Evolutionary conservation across 2,888 invertebrate genomes (phyloP).

Genomic region (Periphyllus acericola): DNA sequence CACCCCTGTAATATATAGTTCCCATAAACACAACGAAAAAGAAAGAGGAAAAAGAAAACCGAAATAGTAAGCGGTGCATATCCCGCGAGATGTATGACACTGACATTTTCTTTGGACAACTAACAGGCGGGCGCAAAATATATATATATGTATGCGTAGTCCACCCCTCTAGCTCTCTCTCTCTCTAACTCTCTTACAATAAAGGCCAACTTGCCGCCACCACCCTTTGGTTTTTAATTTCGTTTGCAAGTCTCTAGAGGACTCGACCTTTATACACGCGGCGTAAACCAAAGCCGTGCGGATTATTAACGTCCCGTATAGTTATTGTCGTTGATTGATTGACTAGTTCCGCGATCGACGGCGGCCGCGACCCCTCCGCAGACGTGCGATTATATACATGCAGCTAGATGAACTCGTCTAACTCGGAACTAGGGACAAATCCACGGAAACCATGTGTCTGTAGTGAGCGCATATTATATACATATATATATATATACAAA

Average conservation of each 20-base stretch:
- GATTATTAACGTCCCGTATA: conserved; percentile 47
- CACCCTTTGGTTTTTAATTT: conserved; percentile 47
- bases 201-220: conserved; percentile 14
- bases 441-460: not conserved
- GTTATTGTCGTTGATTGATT: conserved; percentile 59
- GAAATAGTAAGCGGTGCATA: conserved; percentile 7
- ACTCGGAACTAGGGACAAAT: not conserved
- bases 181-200: not conserved
- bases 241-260: conserved; percentile 36
- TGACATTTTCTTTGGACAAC: conserved; percentile 33
- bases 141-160: too few relatives aligned
- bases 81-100: conserved; percentile 11
- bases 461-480: too few relatives aligned
- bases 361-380: not conserved
- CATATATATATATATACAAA: not conserved
- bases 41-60: not conserved
- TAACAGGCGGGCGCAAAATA: not conserved
- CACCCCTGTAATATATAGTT: not conserved
- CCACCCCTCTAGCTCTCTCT: not conserved
- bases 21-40: not conserved
- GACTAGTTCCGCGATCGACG: conserved; percentile 9
- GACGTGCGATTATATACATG: not conserved
- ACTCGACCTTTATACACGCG: conserved; percentile 31
- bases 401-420: not conserved
- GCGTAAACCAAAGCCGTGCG: conserved; percentile 49